phyloP scores from a whole-genome alignment of 2,888 invertebrate genomes.

The Meganola albula region DNA sequence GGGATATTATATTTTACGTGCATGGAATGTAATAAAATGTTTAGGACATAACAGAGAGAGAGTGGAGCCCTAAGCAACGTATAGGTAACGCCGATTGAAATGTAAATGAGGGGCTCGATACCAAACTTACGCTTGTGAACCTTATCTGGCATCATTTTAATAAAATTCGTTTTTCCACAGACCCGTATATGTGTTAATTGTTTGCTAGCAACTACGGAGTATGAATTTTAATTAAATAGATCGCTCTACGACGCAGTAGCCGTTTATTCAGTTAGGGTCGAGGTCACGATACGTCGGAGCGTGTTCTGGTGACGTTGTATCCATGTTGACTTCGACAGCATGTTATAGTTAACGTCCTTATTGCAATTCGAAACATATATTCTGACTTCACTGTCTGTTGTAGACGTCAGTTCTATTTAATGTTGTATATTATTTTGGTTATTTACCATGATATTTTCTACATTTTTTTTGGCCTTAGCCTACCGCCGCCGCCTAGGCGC shows the following conservation, averaged over 20 bases:
- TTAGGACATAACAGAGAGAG: slow-evolving; percentile 51
- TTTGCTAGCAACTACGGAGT: slow-evolving; percentile 9
- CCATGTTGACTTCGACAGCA: not conserved
- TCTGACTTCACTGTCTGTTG: too few relatives aligned
- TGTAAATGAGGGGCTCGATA: slow-evolving; percentile 65
- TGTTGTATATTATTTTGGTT: too few relatives aligned
- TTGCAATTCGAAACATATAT: too few relatives aligned
- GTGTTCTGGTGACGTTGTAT: too few relatives aligned
- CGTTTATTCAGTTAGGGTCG: too few relatives aligned
- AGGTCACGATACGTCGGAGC: too few relatives aligned
- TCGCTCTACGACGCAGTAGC: too few relatives aligned
- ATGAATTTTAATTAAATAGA: slow-evolving; percentile 15
- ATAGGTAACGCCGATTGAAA: slow-evolving; percentile 68
- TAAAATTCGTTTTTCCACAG: slow-evolving; percentile 36
- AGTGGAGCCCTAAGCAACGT: slow-evolving; percentile 37
- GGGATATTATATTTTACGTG: slow-evolving; percentile 78
- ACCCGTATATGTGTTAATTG: slow-evolving; percentile 28
- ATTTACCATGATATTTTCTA: too few relatives aligned
- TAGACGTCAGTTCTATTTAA: too few relatives aligned
- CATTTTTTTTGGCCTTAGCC: too few relatives aligned
- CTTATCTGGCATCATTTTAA: slow-evolving; percentile 47
- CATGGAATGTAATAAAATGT: slow-evolving; percentile 74
- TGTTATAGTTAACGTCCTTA: too few relatives aligned
- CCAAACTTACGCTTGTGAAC: slow-evolving; percentile 42
- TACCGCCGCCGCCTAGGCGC: too few relatives aligned